phyloP scores from a whole-genome alignment of 2,797 vertebrate species.

The Acanthis flammea region DNA sequence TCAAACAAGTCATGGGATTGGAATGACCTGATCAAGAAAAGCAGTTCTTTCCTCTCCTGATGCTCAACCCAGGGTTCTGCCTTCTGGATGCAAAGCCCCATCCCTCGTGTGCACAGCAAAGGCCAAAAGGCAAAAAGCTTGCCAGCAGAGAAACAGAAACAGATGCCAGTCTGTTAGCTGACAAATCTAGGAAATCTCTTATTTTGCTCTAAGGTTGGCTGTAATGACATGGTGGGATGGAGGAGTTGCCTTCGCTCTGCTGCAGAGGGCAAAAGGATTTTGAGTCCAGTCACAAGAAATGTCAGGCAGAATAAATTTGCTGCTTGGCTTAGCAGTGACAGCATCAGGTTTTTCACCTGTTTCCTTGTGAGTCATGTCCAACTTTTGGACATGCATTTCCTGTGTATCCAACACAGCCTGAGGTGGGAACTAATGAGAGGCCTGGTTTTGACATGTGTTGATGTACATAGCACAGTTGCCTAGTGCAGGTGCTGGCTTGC shows the following conservation, averaged over 20 bases:
- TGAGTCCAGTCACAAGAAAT: background rate
- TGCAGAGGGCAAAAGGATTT: background rate
- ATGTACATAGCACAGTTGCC: background rate
- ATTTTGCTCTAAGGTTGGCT: background rate
- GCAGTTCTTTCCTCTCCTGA: background rate
- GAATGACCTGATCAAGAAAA: background rate
- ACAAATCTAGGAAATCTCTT: background rate
- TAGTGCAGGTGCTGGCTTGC: background rate
- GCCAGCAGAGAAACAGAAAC: background rate
- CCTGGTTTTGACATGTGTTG: conserved; percentile 15
- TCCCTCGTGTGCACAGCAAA: background rate
- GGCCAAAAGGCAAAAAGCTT: background rate
- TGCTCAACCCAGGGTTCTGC: background rate
- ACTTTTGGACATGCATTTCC: background rate
- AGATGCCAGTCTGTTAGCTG: background rate
- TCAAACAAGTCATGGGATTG: background rate
- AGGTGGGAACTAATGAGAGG: conserved; percentile 7
- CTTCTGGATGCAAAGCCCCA: background rate
- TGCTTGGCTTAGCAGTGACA: background rate
- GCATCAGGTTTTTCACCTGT: background rate
- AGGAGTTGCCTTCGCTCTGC: background rate
- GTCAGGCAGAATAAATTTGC: background rate
- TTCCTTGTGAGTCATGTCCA: background rate
- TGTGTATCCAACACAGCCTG: background rate
- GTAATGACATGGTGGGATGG: background rate